Conservation (phyloP, 2,113 vertebrate genomes). For the Ammodytes marinus region DNA sequence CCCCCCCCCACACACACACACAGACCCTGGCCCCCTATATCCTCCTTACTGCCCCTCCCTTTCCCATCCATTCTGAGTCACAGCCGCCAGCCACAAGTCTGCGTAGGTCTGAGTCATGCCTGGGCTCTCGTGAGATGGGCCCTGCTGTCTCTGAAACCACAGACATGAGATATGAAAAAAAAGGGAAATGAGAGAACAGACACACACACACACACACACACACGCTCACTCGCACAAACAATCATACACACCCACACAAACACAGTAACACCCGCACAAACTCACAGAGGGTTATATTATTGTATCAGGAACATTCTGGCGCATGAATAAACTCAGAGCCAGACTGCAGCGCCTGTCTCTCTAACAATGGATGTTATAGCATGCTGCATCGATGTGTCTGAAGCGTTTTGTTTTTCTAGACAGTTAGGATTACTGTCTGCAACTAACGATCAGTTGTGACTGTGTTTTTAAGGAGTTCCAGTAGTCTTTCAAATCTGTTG, state of each 20-base stretch:
- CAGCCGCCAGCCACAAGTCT: conserved; percentile 80
- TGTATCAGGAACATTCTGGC: conserved; percentile 44
- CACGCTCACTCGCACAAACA: conserved; percentile 37
- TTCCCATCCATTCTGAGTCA: conserved; percentile 76
- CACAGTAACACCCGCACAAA: conserved; percentile 9
- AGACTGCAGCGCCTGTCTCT: conserved; percentile 63
- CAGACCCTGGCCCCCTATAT: conserved; percentile 20
- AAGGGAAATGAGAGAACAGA: conserved; percentile 74
- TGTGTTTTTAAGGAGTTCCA: background rate
- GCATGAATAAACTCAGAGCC: conserved; percentile 37
- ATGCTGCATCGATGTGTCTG: conserved; percentile 19
- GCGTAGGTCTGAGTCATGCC: conserved; percentile 80
- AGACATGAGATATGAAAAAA: conserved; percentile 78
- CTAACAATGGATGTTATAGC: conserved; percentile 25
- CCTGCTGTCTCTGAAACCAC: conserved; percentile 75
- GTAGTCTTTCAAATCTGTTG: background rate
- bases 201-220: conserved; percentile 31
- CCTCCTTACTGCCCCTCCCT: conserved; percentile 23
- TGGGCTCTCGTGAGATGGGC: conserved; percentile 77
- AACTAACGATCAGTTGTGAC: background rate
- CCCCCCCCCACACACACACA: background rate
- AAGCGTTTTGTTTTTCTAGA: conserved; percentile 20
- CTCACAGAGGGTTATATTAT: conserved; percentile 33
- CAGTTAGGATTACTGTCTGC: conserved; percentile 21
- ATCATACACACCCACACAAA: conserved; percentile 19